Evolutionary conservation across 2,888 invertebrate genomes (phyloP), one percentile per base, ranked within the genome.

Genomic region (Apamea sordens): DNA sequence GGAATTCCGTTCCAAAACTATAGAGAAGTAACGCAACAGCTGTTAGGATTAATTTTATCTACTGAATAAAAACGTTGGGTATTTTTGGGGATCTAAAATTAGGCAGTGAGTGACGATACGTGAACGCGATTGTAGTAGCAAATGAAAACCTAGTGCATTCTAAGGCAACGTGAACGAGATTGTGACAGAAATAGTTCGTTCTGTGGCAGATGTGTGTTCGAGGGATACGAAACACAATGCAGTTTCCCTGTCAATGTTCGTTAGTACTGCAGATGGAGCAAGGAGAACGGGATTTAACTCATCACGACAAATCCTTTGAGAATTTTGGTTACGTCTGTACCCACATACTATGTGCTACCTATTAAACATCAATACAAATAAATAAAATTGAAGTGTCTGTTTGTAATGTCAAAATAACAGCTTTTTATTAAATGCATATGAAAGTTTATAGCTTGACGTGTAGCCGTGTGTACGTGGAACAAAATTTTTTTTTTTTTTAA

Each of bases 11-110:
- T 83, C 83, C 71, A 76, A 87, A 90, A 89, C 86, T 82, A 86
- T 85, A 59, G 70, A 84, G 89, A 90, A 84, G 84, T 82, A 86
- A 87, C 84, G 88, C 91, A 91, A 93, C 95, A 95, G 95, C 95
- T 95, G 95, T 89, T 89, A 84, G 90, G 91, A 94, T 94, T 94
- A 94, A 93, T 93, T 94, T 91, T 91, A 92, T 94, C 91, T 91
- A 90, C 88, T 88, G 89, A 93, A 93, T 91, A 89, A 93, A 77
- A 94, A 91, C 89, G 91, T 92, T 82, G 80, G 32, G 80, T 83
- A 82, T 88, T 90, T 94, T 92, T 88, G 82, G 85, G 84, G 65
- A 76, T 87, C 92, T 94, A 93, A 93, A 92, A 93, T 93, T 93
- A 91, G 88, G 69, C 72, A 79, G 92, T 90, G 91, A 89, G 89